phyloP scores from a whole-genome alignment of 2,797 vertebrate genomes.

The Chelonia mydas region DNA sequence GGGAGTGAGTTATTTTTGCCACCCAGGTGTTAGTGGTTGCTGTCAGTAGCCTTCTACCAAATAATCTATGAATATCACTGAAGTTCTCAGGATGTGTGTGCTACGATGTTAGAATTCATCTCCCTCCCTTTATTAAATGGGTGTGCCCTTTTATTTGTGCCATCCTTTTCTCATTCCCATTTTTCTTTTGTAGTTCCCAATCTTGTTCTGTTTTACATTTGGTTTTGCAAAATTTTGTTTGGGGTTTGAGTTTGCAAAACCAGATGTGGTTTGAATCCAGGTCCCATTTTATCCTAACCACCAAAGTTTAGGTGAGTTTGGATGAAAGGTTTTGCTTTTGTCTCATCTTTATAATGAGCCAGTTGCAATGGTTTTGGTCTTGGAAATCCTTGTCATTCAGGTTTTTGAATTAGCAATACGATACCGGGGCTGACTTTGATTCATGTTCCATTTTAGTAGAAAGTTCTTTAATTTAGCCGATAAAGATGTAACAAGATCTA shows the following conservation, averaged over 20 bases:
- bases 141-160: background rate
- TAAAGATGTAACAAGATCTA: background rate
- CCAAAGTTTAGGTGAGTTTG: background rate
- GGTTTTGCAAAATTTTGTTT: background rate
- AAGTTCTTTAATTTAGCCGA: background rate
- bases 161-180: background rate
- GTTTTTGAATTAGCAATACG: background rate
- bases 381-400: background rate
- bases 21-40: background rate
- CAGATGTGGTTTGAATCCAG: background rate
- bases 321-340: background rate
- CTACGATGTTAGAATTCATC: background rate
- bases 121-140: background rate
- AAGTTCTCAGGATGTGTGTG: fast-evolving
- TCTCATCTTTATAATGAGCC: background rate
- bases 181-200: background rate
- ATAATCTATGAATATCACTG: background rate
- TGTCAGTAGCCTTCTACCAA: background rate
- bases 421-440: fast-evolving
- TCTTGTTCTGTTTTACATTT: background rate
- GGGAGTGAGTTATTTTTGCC: background rate
- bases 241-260: background rate
- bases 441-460: background rate
- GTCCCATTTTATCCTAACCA: background rate
- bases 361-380: background rate